Evolutionary conservation across 2,113 vertebrate genomes (phyloP).

Genomic region (Gopherus evgoodei): DNA sequence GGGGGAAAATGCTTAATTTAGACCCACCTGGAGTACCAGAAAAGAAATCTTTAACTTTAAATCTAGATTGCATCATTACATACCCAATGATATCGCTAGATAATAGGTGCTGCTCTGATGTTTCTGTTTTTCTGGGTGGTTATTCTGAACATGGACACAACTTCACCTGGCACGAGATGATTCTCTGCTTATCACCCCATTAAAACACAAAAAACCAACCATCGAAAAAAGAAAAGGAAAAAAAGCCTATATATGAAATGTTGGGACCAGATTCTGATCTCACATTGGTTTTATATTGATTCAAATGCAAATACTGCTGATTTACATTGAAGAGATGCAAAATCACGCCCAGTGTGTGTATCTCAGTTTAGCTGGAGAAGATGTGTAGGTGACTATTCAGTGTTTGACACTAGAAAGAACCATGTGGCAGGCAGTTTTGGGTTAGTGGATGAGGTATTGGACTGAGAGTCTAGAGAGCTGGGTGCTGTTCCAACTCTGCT

Average conservation of each 20-base stretch:
- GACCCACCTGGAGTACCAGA: not conserved
- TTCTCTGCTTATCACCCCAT: not conserved
- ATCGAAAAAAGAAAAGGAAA: not conserved
- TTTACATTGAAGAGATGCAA: not conserved
- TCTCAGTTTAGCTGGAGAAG: not conserved
- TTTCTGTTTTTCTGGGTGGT: not conserved
- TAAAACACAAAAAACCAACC: not conserved
- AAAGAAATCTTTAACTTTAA: not conserved
- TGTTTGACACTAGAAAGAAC: not conserved
- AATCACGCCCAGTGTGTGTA: accelerated
- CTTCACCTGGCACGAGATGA: not conserved
- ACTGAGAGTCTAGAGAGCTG: not conserved
- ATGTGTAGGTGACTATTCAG: not conserved
- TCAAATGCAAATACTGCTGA: not conserved
- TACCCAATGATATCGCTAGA: not conserved
- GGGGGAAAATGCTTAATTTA: not conserved
- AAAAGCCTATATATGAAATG: not conserved
- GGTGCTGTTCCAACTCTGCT: not conserved
- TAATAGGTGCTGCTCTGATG: not conserved
- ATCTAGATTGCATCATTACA: not conserved
- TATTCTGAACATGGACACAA: not conserved
- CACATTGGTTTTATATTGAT: not conserved
- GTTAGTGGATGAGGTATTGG: not conserved
- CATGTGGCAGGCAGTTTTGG: not conserved
- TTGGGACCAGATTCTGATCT: not conserved